phyloP scores from a whole-genome alignment of 2,888 invertebrate species.

The Caenorhabditis zanzibari region DNA sequence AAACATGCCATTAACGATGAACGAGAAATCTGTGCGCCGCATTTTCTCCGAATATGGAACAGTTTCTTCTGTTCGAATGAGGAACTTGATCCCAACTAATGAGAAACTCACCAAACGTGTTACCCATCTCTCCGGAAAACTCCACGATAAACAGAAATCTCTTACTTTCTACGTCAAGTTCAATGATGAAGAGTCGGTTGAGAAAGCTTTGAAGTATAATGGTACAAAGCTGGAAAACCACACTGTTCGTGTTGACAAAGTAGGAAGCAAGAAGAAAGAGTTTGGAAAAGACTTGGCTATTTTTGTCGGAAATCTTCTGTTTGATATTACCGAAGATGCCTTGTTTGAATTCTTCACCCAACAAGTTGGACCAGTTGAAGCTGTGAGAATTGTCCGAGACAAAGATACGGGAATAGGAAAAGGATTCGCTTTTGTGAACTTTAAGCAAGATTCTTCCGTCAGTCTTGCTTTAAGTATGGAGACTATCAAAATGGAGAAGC shows the following conservation, averaged over 20 bases:
- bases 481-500: constrained; percentile 64
- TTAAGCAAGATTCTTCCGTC: constrained; percentile 66
- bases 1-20: constrained; percentile 68
- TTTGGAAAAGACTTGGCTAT: constrained; percentile 67
- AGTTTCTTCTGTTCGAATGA: constrained; percentile 66
- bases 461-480: constrained; percentile 68
- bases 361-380: constrained; percentile 67
- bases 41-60: constrained; percentile 67
- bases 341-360: constrained; percentile 60
- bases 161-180: constrained; percentile 71
- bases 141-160: constrained; percentile 68
- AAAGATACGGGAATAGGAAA: constrained; percentile 65
- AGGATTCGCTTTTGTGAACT: constrained; percentile 72
- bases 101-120: constrained; percentile 67
- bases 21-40: constrained; percentile 63
- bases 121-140: constrained; percentile 64
- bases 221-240: constrained; percentile 68
- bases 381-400: constrained; percentile 65
- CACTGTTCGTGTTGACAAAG: constrained; percentile 65
- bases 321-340: constrained; percentile 61
- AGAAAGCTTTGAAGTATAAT: constrained; percentile 68
- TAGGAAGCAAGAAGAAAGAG: constrained; percentile 58
- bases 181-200: constrained; percentile 57
- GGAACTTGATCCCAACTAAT: constrained; percentile 66
- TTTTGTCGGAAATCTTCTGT: constrained; percentile 71